phyloP scores from a whole-genome alignment of 2,797 vertebrate genomes.

The Fistularia tabacaria region DNA sequence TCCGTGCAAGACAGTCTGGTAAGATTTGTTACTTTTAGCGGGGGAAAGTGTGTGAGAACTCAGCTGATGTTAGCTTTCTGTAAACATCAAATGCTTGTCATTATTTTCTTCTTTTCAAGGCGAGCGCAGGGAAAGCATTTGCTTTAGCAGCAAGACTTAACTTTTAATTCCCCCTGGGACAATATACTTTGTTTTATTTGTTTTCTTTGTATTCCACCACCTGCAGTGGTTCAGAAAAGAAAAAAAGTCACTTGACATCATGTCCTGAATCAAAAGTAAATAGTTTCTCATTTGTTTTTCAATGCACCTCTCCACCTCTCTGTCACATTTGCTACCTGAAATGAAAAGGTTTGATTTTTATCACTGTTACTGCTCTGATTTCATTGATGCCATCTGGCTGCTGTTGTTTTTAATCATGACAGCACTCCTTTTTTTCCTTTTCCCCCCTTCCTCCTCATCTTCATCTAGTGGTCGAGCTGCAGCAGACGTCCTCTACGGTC shows the following conservation, averaged over 20 bases:
- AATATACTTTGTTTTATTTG: slow-evolving; percentile 44
- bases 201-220: slow-evolving; percentile 46
- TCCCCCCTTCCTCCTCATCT: not conserved
- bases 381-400: slow-evolving; percentile 5
- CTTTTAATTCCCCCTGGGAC: slow-evolving; percentile 54
- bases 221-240: slow-evolving; percentile 37
- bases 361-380: slow-evolving; percentile 19
- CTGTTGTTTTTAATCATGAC: slow-evolving; percentile 21
- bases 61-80: slow-evolving; percentile 19
- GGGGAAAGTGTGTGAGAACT: slow-evolving; percentile 7
- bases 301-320: slow-evolving; percentile 24
- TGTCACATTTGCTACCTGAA: slow-evolving; percentile 40
- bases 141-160: slow-evolving; percentile 36
- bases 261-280: slow-evolving; percentile 64
- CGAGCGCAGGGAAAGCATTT: slow-evolving; percentile 31
- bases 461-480: slow-evolving; percentile 44
- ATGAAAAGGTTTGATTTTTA: slow-evolving; percentile 22
- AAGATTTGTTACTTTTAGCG: slow-evolving; percentile 30
- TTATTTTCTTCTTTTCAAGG: slow-evolving; percentile 24
- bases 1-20: slow-evolving; percentile 83
- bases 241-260: slow-evolving; percentile 47
- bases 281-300: slow-evolving; percentile 45
- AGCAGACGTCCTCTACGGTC: slow-evolving; percentile 83
- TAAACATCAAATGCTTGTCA: slow-evolving; percentile 51
- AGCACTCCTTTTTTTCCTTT: not conserved